Percentiles rank a stretch among this genome's conserved stretches.
phyloP scores from a whole-genome alignment of 2,113 vertebrate genomes.

The Prolemur simus region DNA sequence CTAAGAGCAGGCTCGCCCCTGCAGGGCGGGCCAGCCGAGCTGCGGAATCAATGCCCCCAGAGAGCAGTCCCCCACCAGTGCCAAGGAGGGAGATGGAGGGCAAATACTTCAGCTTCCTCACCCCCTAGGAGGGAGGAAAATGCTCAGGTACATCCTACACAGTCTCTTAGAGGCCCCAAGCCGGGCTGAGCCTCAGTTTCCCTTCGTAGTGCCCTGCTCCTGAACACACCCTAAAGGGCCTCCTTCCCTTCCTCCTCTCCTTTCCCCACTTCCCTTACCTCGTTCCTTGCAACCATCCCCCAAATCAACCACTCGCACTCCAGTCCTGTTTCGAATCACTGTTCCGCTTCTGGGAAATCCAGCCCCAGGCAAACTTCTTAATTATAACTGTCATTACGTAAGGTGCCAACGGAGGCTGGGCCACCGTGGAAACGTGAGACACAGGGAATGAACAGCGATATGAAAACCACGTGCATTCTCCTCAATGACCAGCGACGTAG shows the following conservation, averaged over 20 bases:
- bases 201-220: neutral
- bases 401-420: neutral
- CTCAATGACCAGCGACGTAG: neutral
- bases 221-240: no score
- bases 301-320: neutral
- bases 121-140: no score
- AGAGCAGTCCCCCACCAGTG: neutral
- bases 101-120: neutral
- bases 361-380: conserved; percentile 16
- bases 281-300: neutral
- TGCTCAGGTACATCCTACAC: accelerated
- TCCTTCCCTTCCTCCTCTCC: neutral
- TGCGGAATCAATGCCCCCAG: neutral
- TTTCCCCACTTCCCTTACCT: accelerated
- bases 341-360: neutral
- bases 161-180: no score
- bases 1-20: no score
- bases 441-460: neutral
- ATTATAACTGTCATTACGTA: conserved; percentile 8
- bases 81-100: neutral
- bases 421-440: neutral
- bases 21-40: neutral
- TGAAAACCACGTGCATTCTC: neutral
- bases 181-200: neutral
- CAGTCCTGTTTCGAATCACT: neutral